Evolutionary conservation across 2,888 invertebrate genomes (phyloP), one percentile per base, ranked within the genome.

Genomic region (Lasioglossum leucozonium): DNA sequence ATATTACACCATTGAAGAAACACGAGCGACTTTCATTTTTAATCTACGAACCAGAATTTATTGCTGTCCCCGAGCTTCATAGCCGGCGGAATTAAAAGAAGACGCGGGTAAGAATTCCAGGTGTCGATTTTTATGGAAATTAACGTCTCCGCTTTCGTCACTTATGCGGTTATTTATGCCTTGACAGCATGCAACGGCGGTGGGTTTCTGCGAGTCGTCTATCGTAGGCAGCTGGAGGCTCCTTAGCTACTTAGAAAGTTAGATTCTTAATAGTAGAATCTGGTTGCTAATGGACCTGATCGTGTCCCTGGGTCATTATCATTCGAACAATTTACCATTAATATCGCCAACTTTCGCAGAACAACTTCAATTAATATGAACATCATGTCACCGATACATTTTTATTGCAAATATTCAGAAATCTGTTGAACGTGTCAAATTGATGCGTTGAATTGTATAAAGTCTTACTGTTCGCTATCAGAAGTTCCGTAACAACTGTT

Each of bases 141-240:
- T 2, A 62, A 18, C 30, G 16, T 30, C 62, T 30, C n/a, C 55
- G 55, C 4, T n/a, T 55, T 55, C 55, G n/a, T 55, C 55, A 55
- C n/a, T 55, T n/a, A n/a, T n/a, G n/a, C n/a, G 55, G 55, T 55
- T 55, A 55, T 55, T 55, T 55, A 55, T 55, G n/a, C n/a, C n/a
- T 26, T 1, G 11, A n/a, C 55, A 51, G 51, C 51, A 51, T 51
- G 51, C 51, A 51, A n/a, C 3, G 51, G 51, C 10, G 40, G 11
- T 0, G 44, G 1, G 44, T 4, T 51, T 51, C 8, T 51, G 8
- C n/a, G 22, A 3, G 51, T 10, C n/a, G n/a, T 51, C n/a, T 51
- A 10, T 51, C 10, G n/a, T 10, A 10, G 22, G 22, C 6, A 10
- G 22, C 8, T 51, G 2, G 22, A 51, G 51, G 18, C 18, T 47